Base-by-base conservation (phyloP, 2,888 invertebrate species). In the Eretmocerus hayati region DNA sequence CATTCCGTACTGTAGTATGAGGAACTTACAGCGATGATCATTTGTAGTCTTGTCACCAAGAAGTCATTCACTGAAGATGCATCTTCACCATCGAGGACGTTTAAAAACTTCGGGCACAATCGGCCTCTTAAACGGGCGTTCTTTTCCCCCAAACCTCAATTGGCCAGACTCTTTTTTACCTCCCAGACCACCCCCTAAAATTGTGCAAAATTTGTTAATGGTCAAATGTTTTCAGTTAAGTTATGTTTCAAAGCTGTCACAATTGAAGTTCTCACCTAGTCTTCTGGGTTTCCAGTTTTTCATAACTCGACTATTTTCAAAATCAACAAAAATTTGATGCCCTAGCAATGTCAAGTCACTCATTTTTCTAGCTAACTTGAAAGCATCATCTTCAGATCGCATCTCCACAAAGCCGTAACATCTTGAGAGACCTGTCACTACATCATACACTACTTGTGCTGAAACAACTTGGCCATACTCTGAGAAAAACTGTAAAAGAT, bases 341-440 rank as follows among this genome's bases (percentile, higher is more conserved):
- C 84, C 84, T 63, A 89, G 87, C 35, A 91, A 69, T 36, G 71
- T 65, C 46, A 74, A 71, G 60, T 78, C 80, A 57, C 83, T 74
- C 60, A 81, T 79, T 48, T 77, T 74, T 42, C 74, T 72, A 36
- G 81, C 74, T 0, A 87, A 87, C 54, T 75, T 75, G 47, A 78
- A 75, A 5, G 84, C 83, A 45, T 79, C 77, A 13, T 73, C 71
- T 54, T 75, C 74, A 20, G 75, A 77, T 55, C 80, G 80, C 72
- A 80, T 91, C 71, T 90, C 90, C n/a, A 92, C 77, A 69, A 92
- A 92, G 1, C 84, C 90, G 65, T 92, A 92, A 45, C 87, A 81
- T 66, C 84, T 84, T 0, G 90, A 87, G 61, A 80, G 79, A 0
- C 90, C 89, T 0, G 91, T 92, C 0, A 92, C 85, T 41, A 90